phyloP scores from a whole-genome alignment of 2,797 vertebrate species.

The Gymnodraco acuticeps region DNA sequence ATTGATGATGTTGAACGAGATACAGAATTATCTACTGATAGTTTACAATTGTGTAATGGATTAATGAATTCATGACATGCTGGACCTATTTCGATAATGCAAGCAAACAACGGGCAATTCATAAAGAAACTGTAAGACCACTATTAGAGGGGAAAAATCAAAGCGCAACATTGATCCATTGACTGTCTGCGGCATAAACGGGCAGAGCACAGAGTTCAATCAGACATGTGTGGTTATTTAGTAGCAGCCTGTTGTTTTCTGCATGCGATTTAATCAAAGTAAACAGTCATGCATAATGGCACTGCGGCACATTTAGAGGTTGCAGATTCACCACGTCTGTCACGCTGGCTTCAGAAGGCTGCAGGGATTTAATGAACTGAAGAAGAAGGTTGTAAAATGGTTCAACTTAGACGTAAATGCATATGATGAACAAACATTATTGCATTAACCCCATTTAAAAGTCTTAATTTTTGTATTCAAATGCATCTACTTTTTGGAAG shows the following conservation, averaged over 20 bases:
- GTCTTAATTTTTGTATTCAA: not conserved
- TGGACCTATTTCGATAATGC: not conserved
- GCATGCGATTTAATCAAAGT: constrained; percentile 45
- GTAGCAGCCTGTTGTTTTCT: constrained; percentile 22
- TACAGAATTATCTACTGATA: not conserved
- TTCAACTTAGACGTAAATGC: not conserved
- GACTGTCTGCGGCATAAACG: constrained; percentile 12
- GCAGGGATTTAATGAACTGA: constrained; percentile 36
- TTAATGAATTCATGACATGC: not conserved
- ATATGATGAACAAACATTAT: constrained; percentile 2
- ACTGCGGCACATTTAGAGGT: constrained; percentile 19
- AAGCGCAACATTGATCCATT: not conserved
- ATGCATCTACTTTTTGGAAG: not conserved
- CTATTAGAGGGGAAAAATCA: not conserved
- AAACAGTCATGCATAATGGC: constrained; percentile 35
- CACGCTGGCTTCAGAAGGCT: constrained; percentile 31
- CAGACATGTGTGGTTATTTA: constrained; percentile 11
- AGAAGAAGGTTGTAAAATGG: constrained; percentile 21
- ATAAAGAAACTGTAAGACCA: not conserved
- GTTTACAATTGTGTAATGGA: not conserved
- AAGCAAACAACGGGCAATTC: not conserved
- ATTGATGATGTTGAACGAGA: not conserved
- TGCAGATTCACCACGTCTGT: constrained; percentile 38
- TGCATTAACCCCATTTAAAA: not conserved
- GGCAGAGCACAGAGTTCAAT: constrained; percentile 9